Evolutionary conservation across 1,140 invertebrate genomes (phyloP).

Genomic region (Neoseiulus cucumeris): DNA sequence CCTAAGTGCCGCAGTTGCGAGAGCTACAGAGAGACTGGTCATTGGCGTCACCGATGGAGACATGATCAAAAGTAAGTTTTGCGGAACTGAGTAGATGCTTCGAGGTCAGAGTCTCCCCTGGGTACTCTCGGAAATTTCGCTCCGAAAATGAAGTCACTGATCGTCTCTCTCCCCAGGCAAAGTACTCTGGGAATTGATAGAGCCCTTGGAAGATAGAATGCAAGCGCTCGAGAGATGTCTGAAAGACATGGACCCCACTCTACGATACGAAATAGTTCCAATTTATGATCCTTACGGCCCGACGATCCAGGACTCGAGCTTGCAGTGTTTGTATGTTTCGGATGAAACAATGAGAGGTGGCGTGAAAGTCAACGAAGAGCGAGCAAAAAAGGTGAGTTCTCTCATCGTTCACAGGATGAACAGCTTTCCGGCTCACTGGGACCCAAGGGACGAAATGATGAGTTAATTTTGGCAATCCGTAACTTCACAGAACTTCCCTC

Average conservation of each 20-base stretch:
- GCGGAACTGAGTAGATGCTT: neutral
- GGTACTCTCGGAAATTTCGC: too few relatives aligned
- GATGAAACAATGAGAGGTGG: slow-evolving; percentile 69
- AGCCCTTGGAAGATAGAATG: slow-evolving; percentile 54
- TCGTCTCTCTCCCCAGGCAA: slow-evolving; percentile 41
- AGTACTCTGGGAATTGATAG: slow-evolving; percentile 68
- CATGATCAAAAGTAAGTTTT: slow-evolving; percentile 59
- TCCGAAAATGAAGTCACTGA: too few relatives aligned
- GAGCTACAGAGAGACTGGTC: slow-evolving; percentile 49
- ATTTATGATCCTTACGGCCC: slow-evolving; percentile 89
- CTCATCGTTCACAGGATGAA: too few relatives aligned
- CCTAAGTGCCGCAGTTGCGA: slow-evolving; percentile 58
- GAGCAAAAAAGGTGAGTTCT: slow-evolving; percentile 39
- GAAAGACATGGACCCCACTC: slow-evolving; percentile 51
- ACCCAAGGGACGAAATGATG: too few relatives aligned
- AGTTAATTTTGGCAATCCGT: too few relatives aligned
- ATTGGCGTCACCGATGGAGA: slow-evolving; percentile 74
- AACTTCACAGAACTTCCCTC: neutral
- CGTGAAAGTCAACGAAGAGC: slow-evolving; percentile 60
- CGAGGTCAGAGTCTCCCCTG: too few relatives aligned
- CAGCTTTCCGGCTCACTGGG: too few relatives aligned
- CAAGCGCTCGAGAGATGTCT: slow-evolving; percentile 51
- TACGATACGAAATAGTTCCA: slow-evolving; percentile 54
- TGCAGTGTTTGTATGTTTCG: slow-evolving; percentile 76
- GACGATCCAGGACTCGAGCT: slow-evolving; percentile 53